Base-by-base conservation (phyloP, 2,797 vertebrate species). In the Sebastes variabilis region DNA sequence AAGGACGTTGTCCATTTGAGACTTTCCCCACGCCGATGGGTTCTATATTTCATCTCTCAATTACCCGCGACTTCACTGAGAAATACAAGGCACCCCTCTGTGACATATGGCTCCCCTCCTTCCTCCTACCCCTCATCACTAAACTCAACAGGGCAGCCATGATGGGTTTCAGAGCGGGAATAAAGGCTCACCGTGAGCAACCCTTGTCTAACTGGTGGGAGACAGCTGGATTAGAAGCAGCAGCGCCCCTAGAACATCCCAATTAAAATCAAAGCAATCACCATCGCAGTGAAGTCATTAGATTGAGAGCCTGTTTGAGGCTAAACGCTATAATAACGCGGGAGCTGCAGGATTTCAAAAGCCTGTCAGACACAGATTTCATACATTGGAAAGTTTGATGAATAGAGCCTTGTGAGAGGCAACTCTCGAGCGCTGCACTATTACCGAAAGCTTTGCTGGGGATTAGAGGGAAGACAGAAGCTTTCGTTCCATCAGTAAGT, bases 261-360 rank as follows among this genome's bases (percentile, higher is more conserved):
- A 94, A 94, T 94, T 95, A 95, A 94, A 95, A 93, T 93, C 93
- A 92, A 93, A 94, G 94, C 88, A 92, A 93, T 93, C 93, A 90
- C 90, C 89, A 90, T 93, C 69, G 80, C 79, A 1, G 88, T 81
- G 88, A 87, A 88, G 91, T 83, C 88, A 83, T 93, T 89, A 92
- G 90, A 92, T 91, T 76, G 90, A 93, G 93, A 90, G 92, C 79
- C 91, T 88, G 90, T 94, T 92, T 87, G 88, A 93, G 89, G 91
- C 89, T 93, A 94, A 95, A 94, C 70, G 89, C 76, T 80, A 69
- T 93, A 93, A 91, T 94, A 92, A 93, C 82, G 88, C 85, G 67
- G 78, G 86, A 89, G 89, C 89, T 1, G 66, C 90, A 80, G 90
- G 88, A 92, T 93, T 93, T 92, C 84, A 83, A 94, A 94, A 93